Evolutionary conservation across 2,888 invertebrate species (phyloP), one percentile per base, ranked within the genome.

Genomic region (Axea sp.): DNA sequence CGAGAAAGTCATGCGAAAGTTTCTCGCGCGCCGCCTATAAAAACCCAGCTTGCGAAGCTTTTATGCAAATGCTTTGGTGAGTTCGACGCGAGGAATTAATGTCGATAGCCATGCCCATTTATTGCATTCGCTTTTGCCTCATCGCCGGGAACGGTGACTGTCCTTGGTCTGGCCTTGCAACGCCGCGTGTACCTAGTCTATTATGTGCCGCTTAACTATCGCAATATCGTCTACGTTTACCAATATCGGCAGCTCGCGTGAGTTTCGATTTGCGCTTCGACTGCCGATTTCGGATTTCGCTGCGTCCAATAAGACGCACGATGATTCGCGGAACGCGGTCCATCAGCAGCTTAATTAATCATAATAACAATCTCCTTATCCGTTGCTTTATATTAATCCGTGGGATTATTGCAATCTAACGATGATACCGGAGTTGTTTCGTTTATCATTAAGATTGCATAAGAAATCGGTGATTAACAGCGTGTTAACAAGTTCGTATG

Each of bases 91-190:
- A 37, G 37, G 47, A 37, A 60, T 60, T 69, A 60, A 69, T 45
- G 60, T 60, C 69, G 47, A 60, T 31, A 60, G 68, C 31, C 69
- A 15, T 15, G 53, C 53, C 37, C 53, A 43, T 60, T 55, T 60
- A 60, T 69, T 39, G 69, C 69, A 19, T 37, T 60, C 60, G 69
- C 53, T 51, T 60, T 60, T 45, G 60, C 60, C 45, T 45, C 28
- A 67, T 55, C 45, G 47, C 24, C 64, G 51, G 26, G 39, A 64
- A 43, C 47, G 47, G 47, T 35, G 51, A 59, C 60, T 74, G 71
- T 75, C 75, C 75, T 75, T 71, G 71, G 71, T 67, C 62, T 75
- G 75, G 67, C 75, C 75, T 75, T 75, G 75, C 65, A 51, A 57
- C 41, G 53, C 53, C 39, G 49, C 53, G 33, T 45, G 51, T 65